Evolutionary conservation across 2,888 invertebrate species (phyloP), one percentile per base, ranked within the genome.

Genomic region (Galerucella calmariensis): DNA sequence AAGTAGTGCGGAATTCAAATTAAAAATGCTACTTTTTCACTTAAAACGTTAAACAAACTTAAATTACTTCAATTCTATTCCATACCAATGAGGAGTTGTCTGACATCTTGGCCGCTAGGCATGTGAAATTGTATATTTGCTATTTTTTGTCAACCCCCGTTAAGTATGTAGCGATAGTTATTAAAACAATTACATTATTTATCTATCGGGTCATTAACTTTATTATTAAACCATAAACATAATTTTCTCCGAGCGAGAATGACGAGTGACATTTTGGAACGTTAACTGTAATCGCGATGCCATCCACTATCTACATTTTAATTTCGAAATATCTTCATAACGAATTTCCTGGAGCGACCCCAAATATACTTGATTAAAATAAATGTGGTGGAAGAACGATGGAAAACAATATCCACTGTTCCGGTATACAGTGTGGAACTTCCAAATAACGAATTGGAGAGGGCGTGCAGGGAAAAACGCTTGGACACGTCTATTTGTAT

Each of bases 341-440:
- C 53, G 74, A 41, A 56, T 71, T 71, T 74, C 27, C 67, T 20
- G 46, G 20, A 46, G 63, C 46, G 63, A 16, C 16, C 41, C 63
- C 67, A 67, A 75, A 71, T 67, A 63, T 68, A 73, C 73, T 75
- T 71, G 73, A 75, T 75, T 73, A 67, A 73, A 75, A 75, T 73
- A 71, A 75, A 75, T 75, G 73, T 59, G 61, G 67, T 48, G 73
- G 73, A 75, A 75, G 65, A 63, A 61, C 59, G 72, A 73, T 68
- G 63, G 75, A 72, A 72, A 69, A 68, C 63, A 56, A 68, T 69
- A 72, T 72, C 71, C 63, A 65, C 63, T 65, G 58, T 68, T 71
- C 67, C 65, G 71, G 46, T 46, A 71, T 63, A 27, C 27, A 27
- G 27, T 27, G 4, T 27, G 27, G 27, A 27, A 27, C 27, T 1